Evolutionary conservation across 2,113 vertebrate species (phyloP), one percentile per base, ranked within the genome.

Genomic region (Lophura nycthemera): DNA sequence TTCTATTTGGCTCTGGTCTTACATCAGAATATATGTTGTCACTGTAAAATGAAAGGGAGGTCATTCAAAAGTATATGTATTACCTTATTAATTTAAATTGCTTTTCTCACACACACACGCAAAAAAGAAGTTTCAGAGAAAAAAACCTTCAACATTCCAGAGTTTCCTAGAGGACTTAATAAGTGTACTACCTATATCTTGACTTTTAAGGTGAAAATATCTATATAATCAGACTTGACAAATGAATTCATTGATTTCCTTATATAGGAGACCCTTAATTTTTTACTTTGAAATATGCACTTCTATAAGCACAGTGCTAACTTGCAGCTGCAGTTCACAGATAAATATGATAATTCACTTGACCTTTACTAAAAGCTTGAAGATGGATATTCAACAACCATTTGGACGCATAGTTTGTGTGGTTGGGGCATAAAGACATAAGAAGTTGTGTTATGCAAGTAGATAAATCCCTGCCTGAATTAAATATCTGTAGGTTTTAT

Each of bases 291-390:
- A 83, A 80, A 74, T 61, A 65, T 1, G 5, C 13, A 59, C 59
- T 94, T 90, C 29, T 87, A 45, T 87, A 45, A 83, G 75, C 4
- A 3, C 59, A 73, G 29, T 85, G 19, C 24, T 66, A 63, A 63
- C 8, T 47, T 91, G 42, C 66, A 42, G 59, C 66, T 90, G 66
- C 22, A 75, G n/a, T 54, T 87, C 40, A 32, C 20, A 65, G 64
- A 91, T 71, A 89, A 88, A 83, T 77, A 71, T 27, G 50, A 21
- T 83, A 88, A 95, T 80, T 80, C 19, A 64, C 83, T 93, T 95
- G 93, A 80, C 65, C 60, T 92, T 89, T 59, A 83, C 34, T 74
- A 74, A 89, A 83, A 89, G 32, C 50, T 89, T 91, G 82, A 84
- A 69, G 73, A 83, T 36, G 34, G 59, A 64, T 42, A 30, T 80